A percentile compares a stretch with the other conserved stretches of the same genome.
phyloP scores from a whole-genome alignment of 2,888 invertebrate species.

The Unio delphinus region DNA sequence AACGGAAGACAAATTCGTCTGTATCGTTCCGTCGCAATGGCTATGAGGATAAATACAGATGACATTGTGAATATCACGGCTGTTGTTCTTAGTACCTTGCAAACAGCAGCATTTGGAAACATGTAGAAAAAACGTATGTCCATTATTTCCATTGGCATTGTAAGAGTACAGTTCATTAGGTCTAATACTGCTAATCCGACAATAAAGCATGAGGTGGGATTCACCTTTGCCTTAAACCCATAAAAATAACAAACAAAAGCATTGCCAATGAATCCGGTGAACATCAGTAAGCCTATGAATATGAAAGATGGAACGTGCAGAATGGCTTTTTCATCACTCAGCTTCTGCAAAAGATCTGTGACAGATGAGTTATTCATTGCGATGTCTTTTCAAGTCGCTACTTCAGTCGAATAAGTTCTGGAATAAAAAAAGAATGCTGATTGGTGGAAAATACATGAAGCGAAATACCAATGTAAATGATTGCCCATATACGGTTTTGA shows the following conservation, averaged over 20 bases:
- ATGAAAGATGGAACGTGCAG: constrained; percentile 47
- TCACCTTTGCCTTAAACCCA: constrained; percentile 31
- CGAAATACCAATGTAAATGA: no score
- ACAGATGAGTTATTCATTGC: no score
- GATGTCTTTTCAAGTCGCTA: no score
- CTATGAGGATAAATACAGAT: constrained; percentile 42
- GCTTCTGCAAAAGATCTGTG: constrained; percentile 7
- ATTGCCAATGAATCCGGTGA: constrained; percentile 53
- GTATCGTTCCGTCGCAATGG: constrained; percentile 49
- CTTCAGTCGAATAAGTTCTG: no score
- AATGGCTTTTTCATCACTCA: constrained; percentile 39
- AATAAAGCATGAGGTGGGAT: constrained; percentile 49
- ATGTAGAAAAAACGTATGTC: constrained; percentile 48
- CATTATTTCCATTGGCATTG: constrained; percentile 54
- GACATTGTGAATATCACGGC: constrained; percentile 37
- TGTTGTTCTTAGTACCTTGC: constrained; percentile 44
- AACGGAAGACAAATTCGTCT: constrained; percentile 36
- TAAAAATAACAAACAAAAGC: constrained; percentile 47
- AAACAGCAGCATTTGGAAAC: constrained; percentile 42
- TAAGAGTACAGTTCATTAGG: constrained; percentile 43
- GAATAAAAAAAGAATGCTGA: no score
- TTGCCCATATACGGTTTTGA: no score
- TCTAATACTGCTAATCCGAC: constrained; percentile 50
- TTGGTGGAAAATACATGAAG: no score
- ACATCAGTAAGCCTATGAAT: constrained; percentile 41